A percentile compares a stretch with the other conserved stretches of the same genome.
These are phyloP conservation scores for Holothuria glaberrima DNA, from an alignment of 35 echinoderm and acorn worm genomes.

Conservation along the genomic window DNA sequence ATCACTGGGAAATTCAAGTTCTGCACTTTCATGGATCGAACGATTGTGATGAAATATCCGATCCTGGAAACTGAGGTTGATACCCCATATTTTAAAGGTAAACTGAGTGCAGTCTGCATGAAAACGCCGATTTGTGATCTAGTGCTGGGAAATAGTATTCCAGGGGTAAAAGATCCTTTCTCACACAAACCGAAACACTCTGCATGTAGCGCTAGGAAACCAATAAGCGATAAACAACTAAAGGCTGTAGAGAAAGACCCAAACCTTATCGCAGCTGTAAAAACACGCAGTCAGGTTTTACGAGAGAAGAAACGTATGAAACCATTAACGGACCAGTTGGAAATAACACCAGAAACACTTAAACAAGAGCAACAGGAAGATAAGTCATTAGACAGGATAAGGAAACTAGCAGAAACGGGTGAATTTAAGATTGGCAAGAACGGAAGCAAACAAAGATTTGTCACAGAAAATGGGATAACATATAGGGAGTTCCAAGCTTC, in stretches of 20 bases:
- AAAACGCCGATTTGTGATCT: background rate
- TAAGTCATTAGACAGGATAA: background rate
- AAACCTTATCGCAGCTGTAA: background rate
- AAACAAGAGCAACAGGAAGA: background rate
- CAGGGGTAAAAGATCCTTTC: constrained; percentile 8
- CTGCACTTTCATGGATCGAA: constrained; percentile 67
- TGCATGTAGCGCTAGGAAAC: background rate
- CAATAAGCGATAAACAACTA: background rate
- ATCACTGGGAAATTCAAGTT: constrained; percentile 14
- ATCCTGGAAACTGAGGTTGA: constrained; percentile 36
- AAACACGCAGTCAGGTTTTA: background rate
- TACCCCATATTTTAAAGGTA: constrained; percentile 49
- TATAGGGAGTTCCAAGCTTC: constrained; percentile 15
- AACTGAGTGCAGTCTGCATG: constrained; percentile 2
- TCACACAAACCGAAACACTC: background rate
- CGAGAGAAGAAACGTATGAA: background rate
- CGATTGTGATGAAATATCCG: constrained; percentile 38
- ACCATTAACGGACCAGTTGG: background rate
- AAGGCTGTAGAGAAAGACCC: background rate
- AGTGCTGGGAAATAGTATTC: background rate
- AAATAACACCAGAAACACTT: background rate
- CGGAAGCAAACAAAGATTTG: background rate
- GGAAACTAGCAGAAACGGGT: background rate
- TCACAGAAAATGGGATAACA: constrained; percentile 9
- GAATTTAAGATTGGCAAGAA: background rate